Evolutionary conservation across 2,888 invertebrate species (phyloP), one percentile per base, ranked within the genome.

Genomic region (Melanchra persicariae): DNA sequence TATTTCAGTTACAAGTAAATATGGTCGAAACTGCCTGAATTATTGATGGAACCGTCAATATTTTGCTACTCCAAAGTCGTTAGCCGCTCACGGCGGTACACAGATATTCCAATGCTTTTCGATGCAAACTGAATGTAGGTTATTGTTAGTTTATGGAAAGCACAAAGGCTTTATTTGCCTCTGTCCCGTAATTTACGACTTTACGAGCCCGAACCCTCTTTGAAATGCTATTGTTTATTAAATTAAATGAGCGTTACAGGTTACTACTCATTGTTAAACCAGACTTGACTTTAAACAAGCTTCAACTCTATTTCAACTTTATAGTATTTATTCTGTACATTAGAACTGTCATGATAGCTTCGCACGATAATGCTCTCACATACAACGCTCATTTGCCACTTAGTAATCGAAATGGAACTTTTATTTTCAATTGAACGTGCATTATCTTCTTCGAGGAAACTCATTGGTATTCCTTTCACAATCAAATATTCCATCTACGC

Each of bases 401-500:
- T 10, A 67, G 51, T 26, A 55, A 68, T 72, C 47, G 61, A 60
- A 71, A 64, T 63, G 1, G 49, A 52, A 30, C 55, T 61, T 57
- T 58, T 58, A 75, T 82, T 77, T 77, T 52, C 61, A 54, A 78
- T 74, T 80, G 74, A 79, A 79, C 70, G 73, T 79, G 71, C 83
- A 84, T 83, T 81, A 78, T 77, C 82, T 74, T 79, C 73, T 79
- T 79, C 71, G 19, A 40, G 57, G 70, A 54, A 71, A 69, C 87
- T 90, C 90, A 92, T 92, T 92, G 88, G 85, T 92, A 92, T 92
- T 91, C 91, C 76, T 76, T 82, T 70, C 84, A 77, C 87, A 85
- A 81, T 76, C 84, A 85, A 82, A 86, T 83, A 86, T 87, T 85
- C 87, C 73, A 82, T 74, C 77, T 82, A 79, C 84, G 85, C 75